Conservation (phyloP, 2,797 vertebrate genomes). For the Perodicticus potto region DNA sequence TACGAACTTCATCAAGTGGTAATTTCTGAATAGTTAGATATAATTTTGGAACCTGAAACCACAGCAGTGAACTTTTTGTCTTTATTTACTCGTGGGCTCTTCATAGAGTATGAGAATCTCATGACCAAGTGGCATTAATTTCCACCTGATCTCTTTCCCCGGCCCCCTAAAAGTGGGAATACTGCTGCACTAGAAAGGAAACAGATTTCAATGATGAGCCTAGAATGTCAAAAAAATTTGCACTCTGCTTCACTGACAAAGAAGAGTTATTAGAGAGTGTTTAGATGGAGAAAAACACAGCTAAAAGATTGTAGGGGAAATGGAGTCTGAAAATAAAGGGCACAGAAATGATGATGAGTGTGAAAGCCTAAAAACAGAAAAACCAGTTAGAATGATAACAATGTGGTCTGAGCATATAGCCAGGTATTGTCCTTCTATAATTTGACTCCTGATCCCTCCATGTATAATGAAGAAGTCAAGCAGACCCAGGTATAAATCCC, state of each 20-base stretch:
- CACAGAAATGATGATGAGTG: neutral
- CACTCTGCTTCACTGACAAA: neutral
- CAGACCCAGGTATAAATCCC: neutral
- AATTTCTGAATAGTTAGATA: conserved; percentile 45
- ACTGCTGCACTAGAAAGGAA: neutral
- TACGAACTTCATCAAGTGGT: neutral
- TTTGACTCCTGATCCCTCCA: neutral
- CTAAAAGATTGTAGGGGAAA: neutral
- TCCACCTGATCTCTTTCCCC: neutral
- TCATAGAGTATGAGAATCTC: neutral
- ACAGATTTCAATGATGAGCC: neutral
- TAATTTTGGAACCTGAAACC: neutral
- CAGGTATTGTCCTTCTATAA: neutral
- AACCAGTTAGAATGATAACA: neutral
- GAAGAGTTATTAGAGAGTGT: neutral
- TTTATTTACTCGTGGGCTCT: neutral
- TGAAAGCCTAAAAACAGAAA: neutral
- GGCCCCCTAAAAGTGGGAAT: neutral
- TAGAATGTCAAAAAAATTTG: conserved; percentile 28
- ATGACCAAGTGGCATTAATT: neutral
- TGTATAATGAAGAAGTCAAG: neutral
- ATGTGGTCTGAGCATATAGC: fast-evolving
- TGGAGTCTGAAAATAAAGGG: neutral
- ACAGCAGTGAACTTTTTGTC: neutral
- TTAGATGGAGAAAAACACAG: conserved; percentile 4